phyloP scores from a whole-genome alignment of 2,888 invertebrate species.

The Clepsis dumicolana region DNA sequence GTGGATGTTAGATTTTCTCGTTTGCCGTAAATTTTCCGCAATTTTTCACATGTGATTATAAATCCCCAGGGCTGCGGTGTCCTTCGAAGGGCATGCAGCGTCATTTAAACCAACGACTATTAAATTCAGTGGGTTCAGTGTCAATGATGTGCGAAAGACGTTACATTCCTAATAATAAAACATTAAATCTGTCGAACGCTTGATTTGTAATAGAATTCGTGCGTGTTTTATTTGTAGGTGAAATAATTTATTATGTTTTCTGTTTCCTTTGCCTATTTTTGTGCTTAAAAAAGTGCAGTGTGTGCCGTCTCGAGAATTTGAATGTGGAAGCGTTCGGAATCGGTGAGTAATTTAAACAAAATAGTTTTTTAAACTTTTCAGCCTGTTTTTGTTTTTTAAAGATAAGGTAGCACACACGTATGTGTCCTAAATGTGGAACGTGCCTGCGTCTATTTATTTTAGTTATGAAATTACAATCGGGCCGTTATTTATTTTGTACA shows the following conservation, averaged over 20 bases:
- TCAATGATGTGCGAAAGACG: slow-evolving; percentile 28
- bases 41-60: slow-evolving; percentile 47
- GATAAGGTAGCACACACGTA: slow-evolving; percentile 30
- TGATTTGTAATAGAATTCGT: slow-evolving; percentile 45
- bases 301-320: slow-evolving; percentile 45
- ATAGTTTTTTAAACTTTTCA: slow-evolving; percentile 18
- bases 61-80: slow-evolving; percentile 25
- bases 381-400: slow-evolving; percentile 26
- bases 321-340: slow-evolving; percentile 45
- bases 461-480: slow-evolving; percentile 45
- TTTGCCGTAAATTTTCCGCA: slow-evolving; percentile 55
- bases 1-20: slow-evolving; percentile 48
- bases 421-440: slow-evolving; percentile 18
- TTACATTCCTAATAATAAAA: slow-evolving; percentile 44
- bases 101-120: neutral
- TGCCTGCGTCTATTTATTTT: slow-evolving; percentile 47
- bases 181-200: slow-evolving; percentile 47
- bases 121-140: slow-evolving; percentile 8
- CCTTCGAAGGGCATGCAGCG: slow-evolving; percentile 10
- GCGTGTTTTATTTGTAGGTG: slow-evolving; percentile 43
- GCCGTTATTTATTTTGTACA: slow-evolving; percentile 28
- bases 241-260: slow-evolving; percentile 29
- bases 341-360: slow-evolving; percentile 42
- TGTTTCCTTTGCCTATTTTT: slow-evolving; percentile 42
- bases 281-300: slow-evolving; percentile 45